Conservation (phyloP, 2,797 vertebrate genomes). For the Sebastiscus albofasciatus region DNA sequence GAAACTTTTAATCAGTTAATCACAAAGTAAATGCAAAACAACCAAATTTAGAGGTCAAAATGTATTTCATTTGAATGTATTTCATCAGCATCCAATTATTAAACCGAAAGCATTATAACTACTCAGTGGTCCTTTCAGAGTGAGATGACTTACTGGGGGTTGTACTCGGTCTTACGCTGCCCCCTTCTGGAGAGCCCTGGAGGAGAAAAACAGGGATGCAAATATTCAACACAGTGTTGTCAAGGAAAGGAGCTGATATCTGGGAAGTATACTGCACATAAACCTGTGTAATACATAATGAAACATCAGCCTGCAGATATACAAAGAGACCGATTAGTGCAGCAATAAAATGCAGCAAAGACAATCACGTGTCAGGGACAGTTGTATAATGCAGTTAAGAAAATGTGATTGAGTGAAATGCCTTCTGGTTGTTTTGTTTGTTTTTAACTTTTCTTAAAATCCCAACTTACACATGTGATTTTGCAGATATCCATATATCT, state of each 20-base stretch:
- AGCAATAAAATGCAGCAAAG: background rate
- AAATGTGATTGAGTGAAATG: background rate
- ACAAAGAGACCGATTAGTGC: background rate
- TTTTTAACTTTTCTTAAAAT: background rate
- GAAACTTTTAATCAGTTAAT: background rate
- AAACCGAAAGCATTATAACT: background rate
- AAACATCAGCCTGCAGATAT: background rate
- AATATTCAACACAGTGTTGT: background rate
- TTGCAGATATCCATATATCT: background rate
- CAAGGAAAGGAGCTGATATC: background rate
- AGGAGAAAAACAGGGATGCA: conserved; percentile 24
- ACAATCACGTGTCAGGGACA: background rate
- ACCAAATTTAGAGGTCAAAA: background rate
- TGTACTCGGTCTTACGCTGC: conserved; percentile 65
- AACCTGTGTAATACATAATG: background rate
- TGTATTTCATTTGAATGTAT: background rate
- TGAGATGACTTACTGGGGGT: conserved; percentile 71
- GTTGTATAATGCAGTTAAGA: background rate
- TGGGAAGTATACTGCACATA: background rate
- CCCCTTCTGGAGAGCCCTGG: conserved; percentile 85
- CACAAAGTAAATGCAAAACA: background rate
- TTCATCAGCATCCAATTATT: background rate
- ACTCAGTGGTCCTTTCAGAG: background rate
- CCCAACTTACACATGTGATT: background rate
- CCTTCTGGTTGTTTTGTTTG: background rate